Evolutionary conservation across 2,113 vertebrate species (phyloP).

Genomic region (Entomyzon cyanotis): DNA sequence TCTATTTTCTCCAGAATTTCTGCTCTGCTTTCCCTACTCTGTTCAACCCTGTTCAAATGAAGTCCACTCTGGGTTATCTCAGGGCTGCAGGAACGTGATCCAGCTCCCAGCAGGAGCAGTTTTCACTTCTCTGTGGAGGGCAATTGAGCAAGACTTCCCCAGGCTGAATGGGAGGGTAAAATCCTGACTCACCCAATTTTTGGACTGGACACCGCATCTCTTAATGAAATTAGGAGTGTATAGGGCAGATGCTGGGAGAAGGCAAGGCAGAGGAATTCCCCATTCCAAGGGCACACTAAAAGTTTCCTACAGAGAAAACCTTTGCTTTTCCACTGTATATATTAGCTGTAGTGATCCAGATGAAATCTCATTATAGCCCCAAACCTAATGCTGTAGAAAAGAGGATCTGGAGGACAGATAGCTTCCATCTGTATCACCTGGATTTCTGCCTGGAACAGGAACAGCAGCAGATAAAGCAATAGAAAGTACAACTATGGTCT

Average conservation of each 20-base stretch:
- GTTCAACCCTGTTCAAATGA: not conserved
- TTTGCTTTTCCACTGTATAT: not conserved
- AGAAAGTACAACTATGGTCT: slow-evolving; percentile 8
- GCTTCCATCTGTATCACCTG: slow-evolving; percentile 11
- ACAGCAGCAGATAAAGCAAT: slow-evolving; percentile 10
- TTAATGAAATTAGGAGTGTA: not conserved
- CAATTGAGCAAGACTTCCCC: not conserved
- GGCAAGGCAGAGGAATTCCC: not conserved
- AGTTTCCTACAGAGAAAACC: not conserved
- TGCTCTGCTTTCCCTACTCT: not conserved
- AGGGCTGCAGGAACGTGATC: not conserved
- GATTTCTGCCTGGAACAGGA: slow-evolving; percentile 14
- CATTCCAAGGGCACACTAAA: not conserved
- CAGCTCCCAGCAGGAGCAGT: not conserved
- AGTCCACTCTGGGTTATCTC: not conserved
- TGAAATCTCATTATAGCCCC: slow-evolving; percentile 10
- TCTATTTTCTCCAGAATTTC: not conserved
- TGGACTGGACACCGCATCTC: not conserved
- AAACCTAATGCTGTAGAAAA: not conserved
- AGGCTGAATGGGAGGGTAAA: not conserved
- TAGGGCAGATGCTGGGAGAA: not conserved
- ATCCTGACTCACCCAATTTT: not conserved
- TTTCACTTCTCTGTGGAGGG: not conserved
- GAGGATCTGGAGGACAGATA: slow-evolving; percentile 3
- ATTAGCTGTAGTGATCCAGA: not conserved